Evolutionary conservation across 2,113 vertebrate genomes (phyloP).

Genomic region (human): GRCh38 chr11:86517501-86518000

Average conservation of each 20-base stretch:
- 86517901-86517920: background rate
- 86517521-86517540: too few relatives aligned
- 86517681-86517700: rapidly evolving
- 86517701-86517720: background rate
- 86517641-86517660: background rate
- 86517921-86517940: background rate
- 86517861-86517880: background rate
- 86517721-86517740: background rate
- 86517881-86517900: background rate
- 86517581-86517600: background rate
- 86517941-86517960: background rate
- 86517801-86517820: rapidly evolving
- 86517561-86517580: background rate
- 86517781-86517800: background rate
- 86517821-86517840: background rate
- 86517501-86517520: background rate
- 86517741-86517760: background rate
- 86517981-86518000: background rate
- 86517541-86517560: background rate
- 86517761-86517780: background rate
- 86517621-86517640: background rate
- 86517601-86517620: background rate
- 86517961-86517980: background rate
- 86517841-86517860: background rate
- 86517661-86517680: background rate